Percentiles rank a stretch among this genome's conserved stretches.
These are phyloP conservation scores for Scaeva pyrastri DNA, from an alignment of 2,888 invertebrate genomes.

Conservation along the genomic window DNA sequence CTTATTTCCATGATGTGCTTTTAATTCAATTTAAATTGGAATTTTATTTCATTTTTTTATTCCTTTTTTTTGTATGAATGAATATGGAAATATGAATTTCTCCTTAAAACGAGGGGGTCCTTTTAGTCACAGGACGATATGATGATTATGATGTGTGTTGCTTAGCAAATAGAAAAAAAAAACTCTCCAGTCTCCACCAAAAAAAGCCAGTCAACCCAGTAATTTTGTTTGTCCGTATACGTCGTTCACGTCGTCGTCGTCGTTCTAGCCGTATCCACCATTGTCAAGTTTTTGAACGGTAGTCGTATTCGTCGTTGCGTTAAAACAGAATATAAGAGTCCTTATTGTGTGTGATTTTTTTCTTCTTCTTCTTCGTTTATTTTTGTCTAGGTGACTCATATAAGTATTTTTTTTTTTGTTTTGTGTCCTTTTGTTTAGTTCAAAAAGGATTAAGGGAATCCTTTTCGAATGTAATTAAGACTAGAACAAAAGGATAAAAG, in stretches of 20 bases:
- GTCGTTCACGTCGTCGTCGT: not conserved
- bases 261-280: not conserved
- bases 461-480: conserved; percentile 43
- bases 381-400: conserved; percentile 30
- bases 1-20: conserved; percentile 25
- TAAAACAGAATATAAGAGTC: not conserved
- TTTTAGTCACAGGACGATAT: conserved; percentile 22
- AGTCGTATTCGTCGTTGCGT: conserved; percentile 12
- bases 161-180: not conserved
- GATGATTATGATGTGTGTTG: conserved; percentile 25
- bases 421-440: not conserved
- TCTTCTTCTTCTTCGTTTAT: conserved; percentile 19
- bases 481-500: conserved; percentile 34
- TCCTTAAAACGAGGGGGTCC: conserved; percentile 18
- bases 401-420: not conserved
- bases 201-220: conserved; percentile 27
- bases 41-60: conserved; percentile 44
- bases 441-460: conserved; percentile 19
- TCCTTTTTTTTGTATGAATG: not conserved
- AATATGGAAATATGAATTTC: conserved; percentile 40
- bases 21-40: conserved; percentile 73
- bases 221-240: conserved; percentile 6
- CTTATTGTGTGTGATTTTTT: no score
- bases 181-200: not conserved
- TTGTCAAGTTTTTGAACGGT: not conserved